These are phyloP conservation scores for Amphilophus citrinellus DNA, from an alignment of 2,113 vertebrate genomes.

Conservation along the genomic window DNA sequence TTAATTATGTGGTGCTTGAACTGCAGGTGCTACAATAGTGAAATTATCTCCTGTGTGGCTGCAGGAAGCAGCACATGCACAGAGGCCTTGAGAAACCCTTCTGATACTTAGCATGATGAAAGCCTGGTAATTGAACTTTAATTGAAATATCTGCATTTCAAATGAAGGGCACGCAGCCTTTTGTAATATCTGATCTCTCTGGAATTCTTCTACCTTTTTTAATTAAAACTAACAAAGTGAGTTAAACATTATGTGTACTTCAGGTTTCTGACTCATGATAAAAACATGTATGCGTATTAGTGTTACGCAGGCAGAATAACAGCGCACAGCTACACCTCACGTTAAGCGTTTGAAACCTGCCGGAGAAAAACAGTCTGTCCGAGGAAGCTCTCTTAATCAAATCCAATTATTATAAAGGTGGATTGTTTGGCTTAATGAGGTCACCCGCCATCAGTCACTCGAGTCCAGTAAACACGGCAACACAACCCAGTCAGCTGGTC, in stretches of 20 bases:
- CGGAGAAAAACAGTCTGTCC: background rate
- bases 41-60: background rate
- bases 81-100: background rate
- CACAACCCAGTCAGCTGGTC: background rate
- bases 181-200: background rate
- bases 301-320: background rate
- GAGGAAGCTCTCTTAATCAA: constrained; percentile 28
- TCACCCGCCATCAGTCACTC: constrained; percentile 35
- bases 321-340: background rate
- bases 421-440: constrained; percentile 48
- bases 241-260: background rate
- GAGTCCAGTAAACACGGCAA: constrained; percentile 9
- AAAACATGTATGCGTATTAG: background rate
- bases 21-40: background rate
- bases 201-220: background rate
- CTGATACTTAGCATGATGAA: background rate
- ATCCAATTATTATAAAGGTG: constrained; percentile 59
- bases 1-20: background rate
- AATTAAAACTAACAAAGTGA: background rate
- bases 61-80: background rate
- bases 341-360: background rate
- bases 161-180: background rate
- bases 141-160: background rate
- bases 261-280: background rate
- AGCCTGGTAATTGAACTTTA: background rate